phyloP scores from a whole-genome alignment of 2,113 vertebrate species.

The Gambusia holbrooki region DNA sequence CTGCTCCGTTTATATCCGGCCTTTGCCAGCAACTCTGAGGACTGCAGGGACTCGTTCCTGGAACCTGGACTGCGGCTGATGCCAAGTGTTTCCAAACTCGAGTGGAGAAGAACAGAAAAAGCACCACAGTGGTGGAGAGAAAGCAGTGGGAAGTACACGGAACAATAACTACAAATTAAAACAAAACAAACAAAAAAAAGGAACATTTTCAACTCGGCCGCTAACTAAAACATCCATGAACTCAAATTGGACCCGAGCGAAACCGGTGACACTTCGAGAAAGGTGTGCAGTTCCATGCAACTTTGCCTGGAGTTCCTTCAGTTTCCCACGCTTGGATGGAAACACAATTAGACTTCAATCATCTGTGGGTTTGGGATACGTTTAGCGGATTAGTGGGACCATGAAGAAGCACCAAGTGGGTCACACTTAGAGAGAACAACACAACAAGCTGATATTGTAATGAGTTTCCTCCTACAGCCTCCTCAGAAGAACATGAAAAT shows the following conservation, averaged over 20 bases:
- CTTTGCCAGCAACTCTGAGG: conserved; percentile 12
- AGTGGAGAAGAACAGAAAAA: conserved; percentile 47
- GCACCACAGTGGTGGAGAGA: conserved; percentile 51
- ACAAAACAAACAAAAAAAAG: not conserved
- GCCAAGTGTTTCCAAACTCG: conserved; percentile 12
- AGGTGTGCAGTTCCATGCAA: not conserved
- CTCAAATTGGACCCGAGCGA: not conserved
- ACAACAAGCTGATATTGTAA: conserved; percentile 29
- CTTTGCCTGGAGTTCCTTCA: conserved; percentile 41
- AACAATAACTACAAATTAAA: not conserved
- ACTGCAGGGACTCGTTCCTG: conserved; percentile 38
- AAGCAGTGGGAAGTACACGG: conserved; percentile 31
- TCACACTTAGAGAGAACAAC: conserved; percentile 29
- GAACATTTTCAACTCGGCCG: not conserved
- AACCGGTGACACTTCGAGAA: conserved; percentile 31
- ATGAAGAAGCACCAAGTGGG: conserved; percentile 47
- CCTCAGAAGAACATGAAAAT: conserved; percentile 72
- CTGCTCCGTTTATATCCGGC: conserved; percentile 5
- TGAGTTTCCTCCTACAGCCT: conserved; percentile 19
- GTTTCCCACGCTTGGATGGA: not conserved
- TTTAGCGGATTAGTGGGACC: not conserved
- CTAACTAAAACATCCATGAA: conserved; percentile 25
- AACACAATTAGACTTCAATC: conserved; percentile 41
- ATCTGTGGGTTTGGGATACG: conserved; percentile 7
- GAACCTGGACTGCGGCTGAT: conserved; percentile 21